These are phyloP conservation scores for Chloroceryle aenea DNA, from an alignment of 2,113 vertebrate species.

Conservation along the genomic window DNA sequence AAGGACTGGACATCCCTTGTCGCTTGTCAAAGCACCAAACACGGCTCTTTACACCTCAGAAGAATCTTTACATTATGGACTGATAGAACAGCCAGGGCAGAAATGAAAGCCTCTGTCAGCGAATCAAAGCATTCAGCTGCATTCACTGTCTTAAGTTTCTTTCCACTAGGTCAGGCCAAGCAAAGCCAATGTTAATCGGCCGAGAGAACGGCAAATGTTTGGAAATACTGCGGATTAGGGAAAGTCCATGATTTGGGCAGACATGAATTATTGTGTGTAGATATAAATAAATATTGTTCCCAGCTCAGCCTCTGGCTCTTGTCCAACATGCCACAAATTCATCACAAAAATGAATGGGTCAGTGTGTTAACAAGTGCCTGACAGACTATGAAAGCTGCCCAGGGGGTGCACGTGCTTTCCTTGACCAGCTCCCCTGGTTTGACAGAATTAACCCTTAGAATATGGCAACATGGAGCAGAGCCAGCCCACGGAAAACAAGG, in stretches of 20 bases:
- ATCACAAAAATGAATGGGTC: constrained; percentile 67
- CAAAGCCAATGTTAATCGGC: constrained; percentile 59
- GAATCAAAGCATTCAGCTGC: constrained; percentile 69
- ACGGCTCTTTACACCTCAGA: background rate
- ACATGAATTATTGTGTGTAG: constrained; percentile 74
- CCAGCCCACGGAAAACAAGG: background rate
- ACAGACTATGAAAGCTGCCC: constrained; percentile 57
- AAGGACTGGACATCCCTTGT: background rate
- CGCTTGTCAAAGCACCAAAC: background rate
- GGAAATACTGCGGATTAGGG: constrained; percentile 59
- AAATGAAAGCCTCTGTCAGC: constrained; percentile 14
- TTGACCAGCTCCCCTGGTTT: constrained; percentile 15
- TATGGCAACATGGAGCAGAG: background rate
- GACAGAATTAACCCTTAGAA: constrained; percentile 53
- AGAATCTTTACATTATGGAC: background rate
- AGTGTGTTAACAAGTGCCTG: constrained; percentile 75
- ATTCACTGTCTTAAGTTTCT: constrained; percentile 16
- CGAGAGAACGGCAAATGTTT: constrained; percentile 72
- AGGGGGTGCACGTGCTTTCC: background rate
- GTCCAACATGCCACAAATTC: constrained; percentile 39
- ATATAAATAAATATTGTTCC: constrained; percentile 83
- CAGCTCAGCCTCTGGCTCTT: constrained; percentile 57
- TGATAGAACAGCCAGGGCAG: background rate
- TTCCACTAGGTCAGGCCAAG: constrained; percentile 31
- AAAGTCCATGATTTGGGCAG: constrained; percentile 61